Base-by-base conservation (phyloP, 2,888 invertebrate species). In the Caenorhabditis zanzibari region DNA sequence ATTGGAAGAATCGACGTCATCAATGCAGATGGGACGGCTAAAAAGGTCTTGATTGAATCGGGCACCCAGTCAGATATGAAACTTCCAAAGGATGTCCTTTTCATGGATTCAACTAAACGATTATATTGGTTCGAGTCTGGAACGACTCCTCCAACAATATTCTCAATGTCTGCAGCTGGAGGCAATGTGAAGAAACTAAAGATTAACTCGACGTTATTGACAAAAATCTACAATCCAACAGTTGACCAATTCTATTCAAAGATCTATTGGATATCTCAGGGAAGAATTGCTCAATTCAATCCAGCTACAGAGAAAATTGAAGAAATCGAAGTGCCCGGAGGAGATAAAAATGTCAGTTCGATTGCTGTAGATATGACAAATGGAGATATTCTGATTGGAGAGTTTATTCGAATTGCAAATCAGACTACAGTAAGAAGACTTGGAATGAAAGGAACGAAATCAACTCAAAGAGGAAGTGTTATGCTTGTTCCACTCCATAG, bases 381-480 rank as follows among this genome's bases (percentile, higher is more conserved):
- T 56, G 81, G 81, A 41, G 74, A 81, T 47, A 69, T 81, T 63
- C 63, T 81, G 19, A 74, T 81, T 24, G 75, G 71, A 47, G 80
- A 68, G 38, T 81, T 47, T 32, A 52, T 73, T 10, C 9, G 66
- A 44, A 74, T 74, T 14, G 59, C 68, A 1, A 81, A 73, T 47
- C 80, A 81, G 7, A 74, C 74, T 22, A 74, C 81, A 22, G 41
- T 81, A 3, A 22, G 74, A 41, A 41, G 75, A 58, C 35, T 71
- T 32, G 52, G 12, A 52, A 54, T 77, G 63, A 77, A 56, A 7
- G 77, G 69, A 16, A 54, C 19, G 19, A 77, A 54, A 32, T 54
- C 63, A 22, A 63, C 38, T 12, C 71, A 63, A 52, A 16, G 41
- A 26, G 77, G 77, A 54, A 32, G 38, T 44, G 63, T 77, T 10